A percentile compares a stretch with the other conserved stretches of the same genome.
Conservation (phyloP, 2,113 vertebrate species). For the Pipra filicauda region DNA sequence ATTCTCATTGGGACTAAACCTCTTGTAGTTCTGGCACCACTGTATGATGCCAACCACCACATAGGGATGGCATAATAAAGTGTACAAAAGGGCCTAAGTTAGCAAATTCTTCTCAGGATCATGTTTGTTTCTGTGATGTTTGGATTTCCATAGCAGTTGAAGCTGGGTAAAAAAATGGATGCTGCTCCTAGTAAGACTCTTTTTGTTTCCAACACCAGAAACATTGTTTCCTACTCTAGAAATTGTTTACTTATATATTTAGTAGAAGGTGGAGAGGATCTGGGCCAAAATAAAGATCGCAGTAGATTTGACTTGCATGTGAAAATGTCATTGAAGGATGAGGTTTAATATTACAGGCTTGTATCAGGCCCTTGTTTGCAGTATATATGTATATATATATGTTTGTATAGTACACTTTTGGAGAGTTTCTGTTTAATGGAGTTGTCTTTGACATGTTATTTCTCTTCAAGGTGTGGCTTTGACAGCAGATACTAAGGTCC, state of each 20-base stretch:
- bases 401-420: background rate
- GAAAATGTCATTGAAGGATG: background rate
- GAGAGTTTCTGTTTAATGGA: background rate
- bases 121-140: background rate
- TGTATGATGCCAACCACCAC: background rate
- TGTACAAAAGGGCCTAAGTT: background rate
- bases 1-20: background rate
- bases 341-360: background rate
- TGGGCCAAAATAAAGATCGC: background rate
- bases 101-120: background rate
- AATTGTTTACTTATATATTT: background rate
- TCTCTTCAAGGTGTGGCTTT: constrained; percentile 83
- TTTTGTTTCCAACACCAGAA: background rate
- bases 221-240: background rate
- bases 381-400: rapidly evolving
- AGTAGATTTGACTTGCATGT: background rate
- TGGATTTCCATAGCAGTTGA: background rate
- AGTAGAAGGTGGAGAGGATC: background rate
- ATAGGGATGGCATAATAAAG: background rate
- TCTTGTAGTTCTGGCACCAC: background rate
- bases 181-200: background rate
- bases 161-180: background rate
- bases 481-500: constrained; percentile 93
- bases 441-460: background rate
- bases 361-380: background rate